Conservation (phyloP, 53 echinoderm and acorn worm genomes). For the Zoroaster sp. region DNA sequence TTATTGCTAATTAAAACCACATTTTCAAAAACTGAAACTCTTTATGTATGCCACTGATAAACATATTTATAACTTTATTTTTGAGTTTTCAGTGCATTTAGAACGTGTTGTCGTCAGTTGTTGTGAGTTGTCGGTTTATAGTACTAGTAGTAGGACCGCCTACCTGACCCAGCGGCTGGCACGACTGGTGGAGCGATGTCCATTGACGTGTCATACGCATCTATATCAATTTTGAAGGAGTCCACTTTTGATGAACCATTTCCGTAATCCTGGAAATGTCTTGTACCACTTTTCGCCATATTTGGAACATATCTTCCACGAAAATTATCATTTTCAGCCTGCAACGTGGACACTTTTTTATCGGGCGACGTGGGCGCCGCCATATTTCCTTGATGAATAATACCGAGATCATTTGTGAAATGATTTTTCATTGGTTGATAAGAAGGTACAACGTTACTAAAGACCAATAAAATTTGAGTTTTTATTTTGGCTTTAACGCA, state of each 20-base stretch:
- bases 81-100: no score
- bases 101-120: no score
- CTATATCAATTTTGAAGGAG: slow-evolving; percentile 72
- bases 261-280: slow-evolving; percentile 9
- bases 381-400: slow-evolving; percentile 48
- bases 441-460: background rate
- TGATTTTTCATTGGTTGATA: background rate
- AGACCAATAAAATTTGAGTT: background rate
- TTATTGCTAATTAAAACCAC: no score
- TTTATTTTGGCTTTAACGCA: background rate
- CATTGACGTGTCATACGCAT: slow-evolving; percentile 89
- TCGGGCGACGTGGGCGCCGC: slow-evolving; percentile 47
- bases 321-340: slow-evolving; percentile 31
- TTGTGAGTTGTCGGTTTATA: no score
- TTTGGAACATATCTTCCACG: slow-evolving; percentile 33
- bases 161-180: background rate
- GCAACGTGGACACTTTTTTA: slow-evolving; percentile 65
- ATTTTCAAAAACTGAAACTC: no score
- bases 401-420: background rate
- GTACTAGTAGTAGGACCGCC: no score
- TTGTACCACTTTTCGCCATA: slow-evolving; percentile 12
- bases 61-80: no score
- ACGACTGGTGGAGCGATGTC: slow-evolving; percentile 52
- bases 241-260: background rate
- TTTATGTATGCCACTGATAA: no score